These are phyloP conservation scores for Oreotragus oreotragus DNA, from an alignment of 2,113 vertebrate genomes.

Conservation along the genomic window DNA sequence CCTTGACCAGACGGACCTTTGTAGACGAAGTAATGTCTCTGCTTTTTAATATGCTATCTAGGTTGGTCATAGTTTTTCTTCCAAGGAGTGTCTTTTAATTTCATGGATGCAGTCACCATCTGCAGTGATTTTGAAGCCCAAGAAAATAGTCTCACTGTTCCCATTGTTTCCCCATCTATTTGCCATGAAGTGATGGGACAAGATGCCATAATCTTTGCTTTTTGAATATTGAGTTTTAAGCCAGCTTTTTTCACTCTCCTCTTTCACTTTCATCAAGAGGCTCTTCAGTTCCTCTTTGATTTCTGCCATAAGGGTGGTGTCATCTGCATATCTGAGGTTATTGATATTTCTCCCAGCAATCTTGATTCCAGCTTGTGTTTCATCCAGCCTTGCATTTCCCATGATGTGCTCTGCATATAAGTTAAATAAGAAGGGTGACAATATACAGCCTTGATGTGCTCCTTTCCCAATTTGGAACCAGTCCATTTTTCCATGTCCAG, in stretches of 20 bases:
- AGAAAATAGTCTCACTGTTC: background rate
- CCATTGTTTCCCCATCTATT: background rate
- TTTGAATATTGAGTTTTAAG: background rate
- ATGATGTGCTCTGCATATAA: background rate
- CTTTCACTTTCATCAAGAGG: background rate
- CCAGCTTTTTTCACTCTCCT: background rate
- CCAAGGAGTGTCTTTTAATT: background rate
- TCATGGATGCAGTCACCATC: background rate
- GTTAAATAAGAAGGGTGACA: background rate
- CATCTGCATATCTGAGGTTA: background rate
- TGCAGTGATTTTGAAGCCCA: background rate
- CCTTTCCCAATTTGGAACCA: background rate
- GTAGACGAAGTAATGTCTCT: background rate
- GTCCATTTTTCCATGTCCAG: background rate
- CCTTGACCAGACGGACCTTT: background rate
- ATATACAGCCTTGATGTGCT: background rate
- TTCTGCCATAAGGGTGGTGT: background rate
- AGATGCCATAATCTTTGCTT: background rate
- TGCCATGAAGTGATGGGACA: background rate
- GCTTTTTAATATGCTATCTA: background rate
- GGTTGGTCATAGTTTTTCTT: background rate
- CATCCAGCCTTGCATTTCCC: rapidly evolving
- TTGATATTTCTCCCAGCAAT: background rate
- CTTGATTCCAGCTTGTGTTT: background rate
- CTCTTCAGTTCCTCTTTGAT: background rate